Conservation (phyloP, 2,797 vertebrate genomes). For the Thalassophryne amazonica region DNA sequence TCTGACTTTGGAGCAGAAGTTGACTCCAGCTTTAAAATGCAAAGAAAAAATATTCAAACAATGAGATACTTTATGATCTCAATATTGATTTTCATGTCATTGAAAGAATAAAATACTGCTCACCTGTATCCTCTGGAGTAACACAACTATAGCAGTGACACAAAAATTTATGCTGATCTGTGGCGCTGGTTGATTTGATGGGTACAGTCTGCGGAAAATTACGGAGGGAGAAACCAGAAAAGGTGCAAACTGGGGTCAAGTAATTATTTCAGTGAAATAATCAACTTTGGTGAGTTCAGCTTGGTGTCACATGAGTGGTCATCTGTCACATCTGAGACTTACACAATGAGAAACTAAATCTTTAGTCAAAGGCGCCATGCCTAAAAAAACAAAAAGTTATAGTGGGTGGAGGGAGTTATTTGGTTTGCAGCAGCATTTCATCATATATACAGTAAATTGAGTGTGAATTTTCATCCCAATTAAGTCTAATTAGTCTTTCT, state of each 20-base stretch:
- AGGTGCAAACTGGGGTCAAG: conserved; percentile 11
- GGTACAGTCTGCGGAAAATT: background rate
- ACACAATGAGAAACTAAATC: conserved; percentile 39
- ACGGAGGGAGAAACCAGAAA: conserved; percentile 5
- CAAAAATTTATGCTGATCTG: conserved; percentile 8
- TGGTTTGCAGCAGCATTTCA: too few species aligned
- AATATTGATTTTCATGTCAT: conserved; percentile 28
- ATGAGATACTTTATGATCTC: conserved; percentile 6
- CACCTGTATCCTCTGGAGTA: conserved; percentile 12
- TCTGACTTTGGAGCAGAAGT: too few species aligned
- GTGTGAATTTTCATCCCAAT: too few species aligned
- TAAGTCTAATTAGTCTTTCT: too few species aligned
- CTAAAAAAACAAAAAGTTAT: too few species aligned
- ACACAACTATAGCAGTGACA: conserved; percentile 3
- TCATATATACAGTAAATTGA: too few species aligned
- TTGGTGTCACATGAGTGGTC: conserved; percentile 32
- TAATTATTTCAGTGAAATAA: conserved; percentile 19
- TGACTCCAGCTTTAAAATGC: too few species aligned
- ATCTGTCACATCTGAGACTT: conserved; percentile 29
- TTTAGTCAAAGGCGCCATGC: conserved; percentile 3
- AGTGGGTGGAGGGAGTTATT: too few species aligned
- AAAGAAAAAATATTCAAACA: background rate
- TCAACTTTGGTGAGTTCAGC: conserved; percentile 17
- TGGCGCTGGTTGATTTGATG: too few species aligned
- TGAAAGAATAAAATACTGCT: conserved; percentile 9